These are phyloP conservation scores for Phymanthus crucifer DNA, from an alignment of 92 coral and sea anemone genomes.

Conservation along the genomic window DNA sequence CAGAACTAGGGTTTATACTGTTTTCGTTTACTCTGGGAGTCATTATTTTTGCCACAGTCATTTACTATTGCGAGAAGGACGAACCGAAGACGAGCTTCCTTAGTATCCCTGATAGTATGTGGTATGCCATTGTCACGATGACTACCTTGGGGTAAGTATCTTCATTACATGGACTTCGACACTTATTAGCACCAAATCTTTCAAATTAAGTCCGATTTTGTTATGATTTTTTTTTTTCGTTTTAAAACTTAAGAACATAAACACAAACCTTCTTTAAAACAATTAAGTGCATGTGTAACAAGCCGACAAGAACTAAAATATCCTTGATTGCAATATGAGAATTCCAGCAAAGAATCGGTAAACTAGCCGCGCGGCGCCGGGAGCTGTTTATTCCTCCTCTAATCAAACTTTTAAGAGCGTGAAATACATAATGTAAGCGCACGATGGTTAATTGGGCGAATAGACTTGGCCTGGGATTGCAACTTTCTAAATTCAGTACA, in stretches of 20 bases:
- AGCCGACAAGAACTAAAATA: too few species aligned
- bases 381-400: too few species aligned
- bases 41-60: conserved; percentile 90
- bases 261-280: background rate
- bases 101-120: conserved; percentile 90
- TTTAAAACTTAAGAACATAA: background rate
- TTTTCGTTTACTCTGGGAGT: conserved; percentile 91
- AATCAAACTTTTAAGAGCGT: too few species aligned
- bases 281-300: too few species aligned
- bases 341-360: too few species aligned
- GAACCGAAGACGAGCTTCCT: conserved; percentile 72
- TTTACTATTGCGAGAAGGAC: conserved; percentile 87
- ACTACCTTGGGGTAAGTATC: conserved; percentile 95
- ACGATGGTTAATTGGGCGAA: too few species aligned
- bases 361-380: too few species aligned
- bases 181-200: background rate
- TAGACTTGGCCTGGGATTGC: too few species aligned
- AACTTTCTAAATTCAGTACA: too few species aligned
- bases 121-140: conserved; percentile 97
- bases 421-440: too few species aligned
- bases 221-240: background rate
- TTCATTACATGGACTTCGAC: too few species aligned
- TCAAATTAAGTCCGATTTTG: background rate
- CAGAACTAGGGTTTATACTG: conserved; percentile 89
- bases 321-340: too few species aligned